These are phyloP conservation scores for Petrocephalus microphthalmus DNA, from an alignment of 2,113 vertebrate genomes.

Conservation along the genomic window DNA sequence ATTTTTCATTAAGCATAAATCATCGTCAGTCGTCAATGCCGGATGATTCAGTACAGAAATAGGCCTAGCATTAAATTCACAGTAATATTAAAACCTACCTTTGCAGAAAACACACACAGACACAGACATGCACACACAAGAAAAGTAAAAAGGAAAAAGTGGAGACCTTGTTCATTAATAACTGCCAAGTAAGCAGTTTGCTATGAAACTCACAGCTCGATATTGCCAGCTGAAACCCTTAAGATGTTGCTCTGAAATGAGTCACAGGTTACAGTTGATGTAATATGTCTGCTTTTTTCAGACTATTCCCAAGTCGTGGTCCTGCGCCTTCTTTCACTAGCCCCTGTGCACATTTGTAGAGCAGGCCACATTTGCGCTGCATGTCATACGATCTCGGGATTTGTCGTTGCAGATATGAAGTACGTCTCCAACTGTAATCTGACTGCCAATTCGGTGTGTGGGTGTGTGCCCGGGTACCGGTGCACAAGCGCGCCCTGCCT, in stretches of 20 bases:
- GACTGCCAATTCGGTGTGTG: conserved; percentile 40
- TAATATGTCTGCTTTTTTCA: conserved; percentile 9
- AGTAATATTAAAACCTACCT: background rate
- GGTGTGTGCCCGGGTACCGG: conserved; percentile 43
- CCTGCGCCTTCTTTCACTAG: background rate
- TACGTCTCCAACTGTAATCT: background rate
- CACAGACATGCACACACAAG: background rate
- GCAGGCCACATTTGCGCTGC: background rate
- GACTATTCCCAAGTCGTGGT: background rate
- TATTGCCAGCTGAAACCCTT: background rate
- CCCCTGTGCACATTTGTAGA: background rate
- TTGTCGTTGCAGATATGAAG: conserved; percentile 38
- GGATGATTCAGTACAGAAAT: background rate
- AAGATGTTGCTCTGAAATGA: background rate
- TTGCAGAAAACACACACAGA: background rate
- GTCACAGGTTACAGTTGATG: background rate
- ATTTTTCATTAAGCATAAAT: background rate
- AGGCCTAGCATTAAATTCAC: background rate
- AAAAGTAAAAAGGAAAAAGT: background rate
- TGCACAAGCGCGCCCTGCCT: conserved; percentile 32
- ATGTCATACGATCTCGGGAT: background rate
- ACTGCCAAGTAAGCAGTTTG: conserved; percentile 10
- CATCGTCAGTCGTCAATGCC: background rate
- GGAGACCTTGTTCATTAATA: background rate
- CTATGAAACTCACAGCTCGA: background rate